Base-by-base conservation (phyloP, 2,888 invertebrate species). In the Mesodorylaimus sp. region DNA sequence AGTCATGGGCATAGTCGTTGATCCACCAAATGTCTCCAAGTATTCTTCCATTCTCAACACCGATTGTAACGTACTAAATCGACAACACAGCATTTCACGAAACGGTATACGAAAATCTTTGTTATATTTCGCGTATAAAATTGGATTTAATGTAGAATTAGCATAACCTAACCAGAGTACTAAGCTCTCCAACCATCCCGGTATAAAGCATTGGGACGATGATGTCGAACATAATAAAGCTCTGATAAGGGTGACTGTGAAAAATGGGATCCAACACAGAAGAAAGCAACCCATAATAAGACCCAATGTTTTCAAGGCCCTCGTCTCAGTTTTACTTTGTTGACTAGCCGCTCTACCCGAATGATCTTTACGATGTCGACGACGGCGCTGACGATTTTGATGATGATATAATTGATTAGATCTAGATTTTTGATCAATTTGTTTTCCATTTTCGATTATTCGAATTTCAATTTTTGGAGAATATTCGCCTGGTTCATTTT, bases 61-160 rank as follows among this genome's bases (percentile, higher is more conserved):
- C 23, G 53, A 55, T 48, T 63, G 62, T 23, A 64, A 54, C 3
- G 65, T 64, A 16, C 57, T 49, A 51, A 62, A 65, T 13, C 64
- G 64, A 49, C 65, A 64, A 43, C 59, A 61, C 27, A 64, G 52
- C 59, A 64, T 64, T 54, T 64, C 64, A 24, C 62, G 57, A 50
- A 64, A 65, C 1, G 64, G 65, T 45, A 63, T 54, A 24, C 64
- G 63, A 50, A 65, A 64, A 50, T 64, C 64, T 39, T 61, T 60
- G 52, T 65, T 64, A 57, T 63, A 65, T 27, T 45, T 46, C 23
- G 47, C 50, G 29, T 52, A 52, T 19, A 52, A 29, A 2, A 47
- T n/a, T 24, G 52, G 52, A 27, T 52, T 52, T 13, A 52, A 19
- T 5, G 47, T n/a, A 2, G 47, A 47, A 28, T 51, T 52, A 13